phyloP scores from a whole-genome alignment of 2,888 invertebrate species.

The Cantharis rufa region DNA sequence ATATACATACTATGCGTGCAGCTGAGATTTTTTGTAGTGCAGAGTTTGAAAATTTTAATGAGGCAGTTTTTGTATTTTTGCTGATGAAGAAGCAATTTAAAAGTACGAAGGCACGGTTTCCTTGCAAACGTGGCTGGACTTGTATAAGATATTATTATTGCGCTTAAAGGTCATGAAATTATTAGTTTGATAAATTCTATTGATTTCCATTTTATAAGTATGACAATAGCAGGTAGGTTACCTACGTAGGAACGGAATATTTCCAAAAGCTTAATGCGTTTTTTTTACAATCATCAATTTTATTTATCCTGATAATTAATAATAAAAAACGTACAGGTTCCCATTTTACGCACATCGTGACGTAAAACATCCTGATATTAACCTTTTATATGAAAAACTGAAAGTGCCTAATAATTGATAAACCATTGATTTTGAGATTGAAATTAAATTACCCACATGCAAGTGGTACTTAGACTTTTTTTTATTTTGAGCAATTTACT shows the following conservation, averaged over 20 bases:
- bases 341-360: background rate
- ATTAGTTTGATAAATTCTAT: background rate
- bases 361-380: background rate
- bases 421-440: background rate
- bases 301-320: background rate
- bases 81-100: background rate
- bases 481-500: background rate
- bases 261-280: background rate
- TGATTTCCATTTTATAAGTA: background rate
- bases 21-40: background rate
- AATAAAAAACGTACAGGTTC: background rate
- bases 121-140: background rate
- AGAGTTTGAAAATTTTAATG: background rate
- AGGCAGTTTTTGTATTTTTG: background rate
- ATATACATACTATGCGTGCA: background rate
- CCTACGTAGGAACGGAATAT: background rate
- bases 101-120: background rate
- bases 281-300: background rate
- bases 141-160: background rate
- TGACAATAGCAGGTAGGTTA: background rate
- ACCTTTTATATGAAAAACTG: background rate
- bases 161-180: background rate
- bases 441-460: background rate
- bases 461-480: background rate
- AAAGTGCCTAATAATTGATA: background rate